phyloP scores from a whole-genome alignment of 2,888 invertebrate genomes.

The Drosophila mettleri region DNA sequence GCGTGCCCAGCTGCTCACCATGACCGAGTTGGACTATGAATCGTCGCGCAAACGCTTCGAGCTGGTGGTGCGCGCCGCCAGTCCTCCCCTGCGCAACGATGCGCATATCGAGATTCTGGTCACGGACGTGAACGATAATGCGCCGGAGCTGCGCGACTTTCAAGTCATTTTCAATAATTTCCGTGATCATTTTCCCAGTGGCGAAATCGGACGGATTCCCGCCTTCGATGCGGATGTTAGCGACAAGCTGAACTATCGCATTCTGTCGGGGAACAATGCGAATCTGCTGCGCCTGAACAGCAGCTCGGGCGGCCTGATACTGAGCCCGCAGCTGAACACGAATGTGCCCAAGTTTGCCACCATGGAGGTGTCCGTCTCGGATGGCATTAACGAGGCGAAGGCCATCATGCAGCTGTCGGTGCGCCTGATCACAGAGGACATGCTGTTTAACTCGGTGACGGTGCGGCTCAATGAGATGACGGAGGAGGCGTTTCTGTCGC shows the following conservation, averaged over 20 bases:
- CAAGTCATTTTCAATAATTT: slow-evolving; percentile 98
- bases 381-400: slow-evolving; percentile 96
- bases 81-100: slow-evolving; percentile 94
- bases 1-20: slow-evolving; percentile 94
- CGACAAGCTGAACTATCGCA: slow-evolving; percentile 92
- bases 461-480: slow-evolving; percentile 97
- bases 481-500: slow-evolving; percentile 95
- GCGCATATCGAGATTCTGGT: slow-evolving; percentile 95
- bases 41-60: slow-evolving; percentile 96
- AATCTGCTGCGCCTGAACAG: slow-evolving; percentile 93
- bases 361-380: slow-evolving; percentile 96
- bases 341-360: slow-evolving; percentile 97
- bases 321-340: slow-evolving; percentile 97
- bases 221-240: slow-evolving; percentile 98
- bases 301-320: slow-evolving; percentile 92
- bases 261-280: slow-evolving; percentile 96
- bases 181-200: slow-evolving; percentile 96
- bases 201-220: slow-evolving; percentile 95
- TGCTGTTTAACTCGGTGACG: slow-evolving; percentile 97
- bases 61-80: slow-evolving; percentile 94
- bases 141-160: slow-evolving; percentile 96
- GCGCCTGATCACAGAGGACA: slow-evolving; percentile 95
- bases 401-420: slow-evolving; percentile 96
- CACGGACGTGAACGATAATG: slow-evolving; percentile 97
- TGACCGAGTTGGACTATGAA: slow-evolving; percentile 97